Conservation (phyloP, 2,113 vertebrate genomes). For the Bubalus kerabau region DNA sequence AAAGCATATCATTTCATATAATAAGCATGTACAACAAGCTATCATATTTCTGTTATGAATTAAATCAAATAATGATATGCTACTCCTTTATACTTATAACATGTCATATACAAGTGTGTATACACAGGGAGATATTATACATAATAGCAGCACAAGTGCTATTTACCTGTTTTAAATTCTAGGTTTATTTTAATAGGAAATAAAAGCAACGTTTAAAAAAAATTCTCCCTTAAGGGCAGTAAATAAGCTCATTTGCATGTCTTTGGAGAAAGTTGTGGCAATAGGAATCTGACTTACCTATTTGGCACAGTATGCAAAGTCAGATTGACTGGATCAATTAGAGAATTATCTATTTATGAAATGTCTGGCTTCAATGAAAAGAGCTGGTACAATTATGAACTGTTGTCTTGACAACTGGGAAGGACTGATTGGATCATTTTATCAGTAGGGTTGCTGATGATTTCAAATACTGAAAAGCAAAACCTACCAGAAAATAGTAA, state of each 20-base stretch:
- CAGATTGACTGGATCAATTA: slow-evolving; percentile 84
- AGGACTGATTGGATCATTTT: slow-evolving; percentile 85
- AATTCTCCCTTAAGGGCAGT: slow-evolving; percentile 28
- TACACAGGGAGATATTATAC: slow-evolving; percentile 37
- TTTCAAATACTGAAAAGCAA: slow-evolving; percentile 78
- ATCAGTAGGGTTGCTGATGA: slow-evolving; percentile 81
- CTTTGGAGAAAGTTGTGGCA: slow-evolving; percentile 78
- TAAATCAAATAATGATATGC: slow-evolving; percentile 59
- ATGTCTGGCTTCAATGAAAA: slow-evolving; percentile 83
- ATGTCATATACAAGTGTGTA: slow-evolving; percentile 37
- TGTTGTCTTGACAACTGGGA: slow-evolving; percentile 87
- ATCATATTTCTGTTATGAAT: slow-evolving; percentile 58
- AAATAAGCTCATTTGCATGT: slow-evolving; percentile 73
- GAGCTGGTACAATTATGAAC: slow-evolving; percentile 84
- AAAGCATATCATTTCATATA: slow-evolving; percentile 66
- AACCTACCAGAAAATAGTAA: slow-evolving; percentile 77
- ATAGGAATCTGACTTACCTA: slow-evolving; percentile 74
- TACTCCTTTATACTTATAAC: slow-evolving; percentile 27
- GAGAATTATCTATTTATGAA: slow-evolving; percentile 87
- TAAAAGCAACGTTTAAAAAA: slow-evolving; percentile 52
- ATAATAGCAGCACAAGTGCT: slow-evolving; percentile 55
- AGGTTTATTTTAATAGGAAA: slow-evolving; percentile 63
- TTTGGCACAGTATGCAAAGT: slow-evolving; percentile 80
- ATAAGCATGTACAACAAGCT: slow-evolving; percentile 61
- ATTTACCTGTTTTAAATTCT: slow-evolving; percentile 43